Evolutionary conservation across 1,140 invertebrate species (phyloP), one percentile per base, ranked within the genome.

Genomic region (Cydia strobilella): DNA sequence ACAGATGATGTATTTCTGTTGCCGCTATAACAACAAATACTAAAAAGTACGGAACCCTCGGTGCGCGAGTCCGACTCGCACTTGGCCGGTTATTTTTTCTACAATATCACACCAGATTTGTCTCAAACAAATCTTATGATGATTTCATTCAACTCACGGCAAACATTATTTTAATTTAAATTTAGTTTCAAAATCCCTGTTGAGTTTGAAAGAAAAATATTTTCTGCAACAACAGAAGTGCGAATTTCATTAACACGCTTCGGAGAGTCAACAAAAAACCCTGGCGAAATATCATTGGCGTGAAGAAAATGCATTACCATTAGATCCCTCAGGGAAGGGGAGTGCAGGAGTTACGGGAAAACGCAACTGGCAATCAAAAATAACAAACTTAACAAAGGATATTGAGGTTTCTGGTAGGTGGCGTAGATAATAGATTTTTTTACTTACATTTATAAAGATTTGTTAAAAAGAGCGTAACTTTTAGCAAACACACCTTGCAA

Each of bases 281-380:
- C 75, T 59, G 10, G 23, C 63, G 77, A 86, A 85, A 86, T 84
- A 82, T 79, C 84, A 88, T 88, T 86, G 86, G 82, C 82, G 82
- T 82, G 78, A 85, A 84, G 77, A 82, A 82, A 87, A 86, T 87
- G 77, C 86, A 86, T 83, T 85, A 79, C 73, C 79, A 77, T 76
- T 39, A 69, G 35, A 59, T 75, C 74, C 65, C 65, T n/a, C 2
- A 35, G 65, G 65, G 63, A 35, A 27, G 63, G 31, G 65, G 65
- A 69, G 31, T 35, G 65, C 27, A 69, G 76, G 74, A 77, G 84
- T 79, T 79, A 75, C 73, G 80, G 79, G 83, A 78, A 79, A 79
- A 78, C 72, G 72, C 71, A 73, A 78, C 78, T 75, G 76, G 80
- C 74, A 80, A 72, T 48, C 79, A 75, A 75, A 83, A 84, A 82